Evolutionary conservation across 1,140 invertebrate species (phyloP), one percentile per base, ranked within the genome.

Genomic region (Caenorhabditis brenneri): DNA sequence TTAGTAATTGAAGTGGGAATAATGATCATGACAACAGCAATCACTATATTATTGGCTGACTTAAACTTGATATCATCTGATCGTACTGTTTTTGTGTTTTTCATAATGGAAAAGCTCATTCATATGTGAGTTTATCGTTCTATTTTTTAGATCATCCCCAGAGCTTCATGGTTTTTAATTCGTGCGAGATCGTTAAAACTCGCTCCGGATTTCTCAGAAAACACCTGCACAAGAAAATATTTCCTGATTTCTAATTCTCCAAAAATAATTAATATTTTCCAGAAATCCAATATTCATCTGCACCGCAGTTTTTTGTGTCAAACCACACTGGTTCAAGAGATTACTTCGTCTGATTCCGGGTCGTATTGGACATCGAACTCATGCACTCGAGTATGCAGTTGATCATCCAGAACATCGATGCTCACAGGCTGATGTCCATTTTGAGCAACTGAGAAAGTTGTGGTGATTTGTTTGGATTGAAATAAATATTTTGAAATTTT

Each of bases 211-310:
- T n/a, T n/a, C n/a, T n/a, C n/a, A n/a, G n/a, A n/a, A n/a, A n/a
- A n/a, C n/a, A n/a, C n/a, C n/a, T n/a, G n/a, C n/a, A n/a, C n/a
- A n/a, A n/a, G n/a, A n/a, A n/a, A n/a, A n/a, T n/a, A n/a, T n/a
- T n/a, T n/a, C n/a, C n/a, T n/a, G 4, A 58, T 1, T 12, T 29
- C 12, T 1, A 29, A 29, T 0, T 29, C 22, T 29, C 7, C 2
- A 58, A 29, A n/a, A 51, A 0, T 0, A 51, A 0, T 51, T 51
- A 19, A 6, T 36, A 4, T 5, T 74, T 74, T 74, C 10, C 33
- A 74, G 65, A n/a, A 74, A 74, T 19, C 65, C 65, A 42, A 36
- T 74, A 27, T 42, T 74, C 65, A 74, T 74, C 33, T 42, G 36
- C 36, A 27, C 22, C 16, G 65, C 65, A 0, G 65, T 74, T 24